Evolutionary conservation across 2,113 vertebrate genomes (phyloP).

Genomic region (Cnemophilus loriae): DNA sequence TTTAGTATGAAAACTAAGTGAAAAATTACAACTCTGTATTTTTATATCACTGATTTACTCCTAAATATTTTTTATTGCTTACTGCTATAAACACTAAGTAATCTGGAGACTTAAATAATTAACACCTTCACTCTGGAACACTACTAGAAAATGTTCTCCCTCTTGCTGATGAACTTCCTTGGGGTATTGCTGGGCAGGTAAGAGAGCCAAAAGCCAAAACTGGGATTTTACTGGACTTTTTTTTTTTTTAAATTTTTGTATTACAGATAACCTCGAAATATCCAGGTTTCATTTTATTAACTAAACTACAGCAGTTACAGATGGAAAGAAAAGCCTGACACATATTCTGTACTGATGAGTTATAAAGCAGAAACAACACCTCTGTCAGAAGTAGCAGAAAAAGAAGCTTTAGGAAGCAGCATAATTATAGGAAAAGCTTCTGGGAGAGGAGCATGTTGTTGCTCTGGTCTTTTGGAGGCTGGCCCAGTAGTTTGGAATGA

Average conservation of each 20-base stretch:
- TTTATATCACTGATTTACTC: not conserved
- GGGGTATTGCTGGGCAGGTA: not conserved
- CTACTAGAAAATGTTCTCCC: not conserved
- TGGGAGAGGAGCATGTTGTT: not conserved
- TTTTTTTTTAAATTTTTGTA: not conserved
- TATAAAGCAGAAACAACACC: not conserved
- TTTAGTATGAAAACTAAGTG: not conserved
- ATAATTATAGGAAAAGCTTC: rapidly evolving
- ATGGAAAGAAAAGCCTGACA: not conserved
- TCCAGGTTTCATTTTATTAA: not conserved
- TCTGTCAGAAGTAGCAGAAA: not conserved
- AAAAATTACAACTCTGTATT: not conserved
- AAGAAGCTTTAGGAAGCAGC: not conserved
- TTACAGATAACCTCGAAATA: not conserved
- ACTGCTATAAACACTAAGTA: not conserved
- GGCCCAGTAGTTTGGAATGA: not conserved
- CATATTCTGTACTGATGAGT: not conserved
- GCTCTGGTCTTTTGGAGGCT: not conserved
- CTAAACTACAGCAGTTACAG: not conserved
- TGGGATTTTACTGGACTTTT: not conserved
- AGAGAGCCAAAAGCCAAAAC: not conserved
- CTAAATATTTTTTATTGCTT: not conserved
- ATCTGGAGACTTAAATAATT: not conserved
- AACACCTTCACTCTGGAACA: not conserved
- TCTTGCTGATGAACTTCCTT: not conserved